These are phyloP conservation scores for Hippocampus kuda DNA, from an alignment of 2,797 vertebrate genomes.

Conservation along the genomic window DNA sequence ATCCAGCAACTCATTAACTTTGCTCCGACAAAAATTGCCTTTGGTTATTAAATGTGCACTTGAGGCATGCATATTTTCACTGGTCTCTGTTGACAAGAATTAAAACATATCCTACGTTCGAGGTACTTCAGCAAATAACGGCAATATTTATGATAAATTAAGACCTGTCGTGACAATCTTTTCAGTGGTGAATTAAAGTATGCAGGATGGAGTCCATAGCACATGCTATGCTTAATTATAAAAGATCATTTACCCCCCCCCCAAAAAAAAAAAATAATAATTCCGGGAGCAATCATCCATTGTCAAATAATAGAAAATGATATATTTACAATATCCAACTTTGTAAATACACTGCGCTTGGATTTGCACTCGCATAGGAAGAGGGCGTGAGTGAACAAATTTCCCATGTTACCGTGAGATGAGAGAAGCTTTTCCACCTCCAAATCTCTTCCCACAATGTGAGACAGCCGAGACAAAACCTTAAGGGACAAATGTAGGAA, in stretches of 20 bases:
- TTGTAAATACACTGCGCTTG: background rate
- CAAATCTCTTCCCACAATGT: background rate
- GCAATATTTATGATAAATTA: too few species aligned
- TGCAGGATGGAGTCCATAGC: background rate
- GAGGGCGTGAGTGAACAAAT: background rate
- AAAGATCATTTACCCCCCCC: too few species aligned
- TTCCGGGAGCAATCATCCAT: background rate
- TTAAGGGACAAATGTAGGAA: constrained; percentile 3
- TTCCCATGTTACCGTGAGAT: background rate
- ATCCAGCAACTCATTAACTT: constrained; percentile 4
- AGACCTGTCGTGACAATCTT: background rate
- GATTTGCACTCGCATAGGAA: background rate
- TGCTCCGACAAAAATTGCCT: background rate
- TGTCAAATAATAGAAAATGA: background rate
- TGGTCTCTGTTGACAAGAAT: background rate
- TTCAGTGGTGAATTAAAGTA: background rate
- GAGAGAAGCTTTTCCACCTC: background rate
- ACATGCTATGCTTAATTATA: too few species aligned
- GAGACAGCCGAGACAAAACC: constrained; percentile 3
- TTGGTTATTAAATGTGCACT: background rate
- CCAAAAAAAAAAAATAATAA: background rate
- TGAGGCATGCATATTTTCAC: background rate
- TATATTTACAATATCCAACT: background rate
- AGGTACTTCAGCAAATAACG: background rate
- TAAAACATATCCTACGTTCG: background rate